Evolutionary conservation across 2,113 vertebrate genomes (phyloP).

Genomic region (Calonectris borealis): DNA sequence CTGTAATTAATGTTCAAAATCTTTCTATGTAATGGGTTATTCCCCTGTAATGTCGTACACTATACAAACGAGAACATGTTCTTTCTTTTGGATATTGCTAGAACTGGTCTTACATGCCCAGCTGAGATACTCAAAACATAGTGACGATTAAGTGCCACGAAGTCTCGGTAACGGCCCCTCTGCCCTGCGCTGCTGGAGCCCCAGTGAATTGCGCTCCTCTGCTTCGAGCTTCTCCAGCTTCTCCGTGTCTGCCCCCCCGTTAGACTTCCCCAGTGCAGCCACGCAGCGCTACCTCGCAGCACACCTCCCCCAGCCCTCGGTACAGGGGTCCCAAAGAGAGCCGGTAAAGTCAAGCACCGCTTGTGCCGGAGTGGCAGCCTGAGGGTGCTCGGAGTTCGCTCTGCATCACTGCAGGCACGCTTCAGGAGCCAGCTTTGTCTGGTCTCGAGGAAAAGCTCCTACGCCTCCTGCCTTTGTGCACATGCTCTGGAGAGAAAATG

Average conservation of each 20-base stretch:
- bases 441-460: not conserved
- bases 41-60: not conserved
- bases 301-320: not conserved
- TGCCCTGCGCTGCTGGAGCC: not conserved
- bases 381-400: not conserved
- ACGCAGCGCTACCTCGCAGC: not conserved
- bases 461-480: not conserved
- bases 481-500: not conserved
- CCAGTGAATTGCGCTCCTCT: not conserved
- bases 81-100: not conserved
- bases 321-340: not conserved
- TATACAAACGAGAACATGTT: not conserved
- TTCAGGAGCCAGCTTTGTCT: not conserved
- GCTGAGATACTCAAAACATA: slow-evolving; percentile 23
- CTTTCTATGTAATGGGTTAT: not conserved
- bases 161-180: not conserved
- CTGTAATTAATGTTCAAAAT: not conserved
- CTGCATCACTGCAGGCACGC: not conserved
- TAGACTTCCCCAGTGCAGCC: not conserved
- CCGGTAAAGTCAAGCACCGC: not conserved
- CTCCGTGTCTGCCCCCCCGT: not conserved
- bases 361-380: not conserved
- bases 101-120: not conserved
- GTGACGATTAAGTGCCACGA: not conserved
- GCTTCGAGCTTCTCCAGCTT: not conserved